A percentile compares a stretch with the other conserved stretches of the same genome.
phyloP scores from a whole-genome alignment of 2,888 invertebrate genomes.

The Cerceris rybyensis region DNA sequence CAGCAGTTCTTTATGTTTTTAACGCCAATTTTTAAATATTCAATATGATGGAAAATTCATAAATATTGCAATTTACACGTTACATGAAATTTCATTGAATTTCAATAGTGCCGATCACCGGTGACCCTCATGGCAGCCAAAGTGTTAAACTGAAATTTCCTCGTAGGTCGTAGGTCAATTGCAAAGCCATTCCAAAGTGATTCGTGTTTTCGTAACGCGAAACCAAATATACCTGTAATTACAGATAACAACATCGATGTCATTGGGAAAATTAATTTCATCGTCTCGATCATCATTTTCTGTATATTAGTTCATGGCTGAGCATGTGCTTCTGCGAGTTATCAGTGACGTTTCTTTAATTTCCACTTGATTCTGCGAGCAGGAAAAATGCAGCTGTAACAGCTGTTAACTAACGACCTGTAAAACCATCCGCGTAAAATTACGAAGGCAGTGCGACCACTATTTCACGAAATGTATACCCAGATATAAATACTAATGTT shows the following conservation, averaged over 20 bases:
- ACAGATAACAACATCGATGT: slow-evolving; percentile 7
- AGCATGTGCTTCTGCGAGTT: slow-evolving; percentile 53
- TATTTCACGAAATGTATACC: neutral
- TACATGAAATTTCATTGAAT: too few relatives aligned
- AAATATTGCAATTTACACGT: too few relatives aligned
- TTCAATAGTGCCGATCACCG: too few relatives aligned
- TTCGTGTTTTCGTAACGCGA: slow-evolving; percentile 23
- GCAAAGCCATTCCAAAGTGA: slow-evolving; percentile 41
- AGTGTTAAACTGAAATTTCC: slow-evolving; percentile 46
- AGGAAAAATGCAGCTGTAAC: too few relatives aligned
- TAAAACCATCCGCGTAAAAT: too few relatives aligned
- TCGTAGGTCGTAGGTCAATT: slow-evolving; percentile 42
- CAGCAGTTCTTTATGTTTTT: too few relatives aligned
- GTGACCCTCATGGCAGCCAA: too few relatives aligned
- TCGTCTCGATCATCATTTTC: slow-evolving; percentile 2
- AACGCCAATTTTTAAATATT: too few relatives aligned
- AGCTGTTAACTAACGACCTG: too few relatives aligned
- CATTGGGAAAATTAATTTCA: slow-evolving; percentile 3
- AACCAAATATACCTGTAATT: slow-evolving; percentile 37
- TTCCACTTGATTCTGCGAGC: neutral
- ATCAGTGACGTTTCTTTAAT: neutral
- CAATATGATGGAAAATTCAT: too few relatives aligned
- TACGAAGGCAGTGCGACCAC: too few relatives aligned
- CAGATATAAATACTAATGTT: slow-evolving; percentile 5
- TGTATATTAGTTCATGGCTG: slow-evolving; percentile 20